phyloP scores from a whole-genome alignment of 2,888 invertebrate genomes.

The Coelopa pilipes region DNA sequence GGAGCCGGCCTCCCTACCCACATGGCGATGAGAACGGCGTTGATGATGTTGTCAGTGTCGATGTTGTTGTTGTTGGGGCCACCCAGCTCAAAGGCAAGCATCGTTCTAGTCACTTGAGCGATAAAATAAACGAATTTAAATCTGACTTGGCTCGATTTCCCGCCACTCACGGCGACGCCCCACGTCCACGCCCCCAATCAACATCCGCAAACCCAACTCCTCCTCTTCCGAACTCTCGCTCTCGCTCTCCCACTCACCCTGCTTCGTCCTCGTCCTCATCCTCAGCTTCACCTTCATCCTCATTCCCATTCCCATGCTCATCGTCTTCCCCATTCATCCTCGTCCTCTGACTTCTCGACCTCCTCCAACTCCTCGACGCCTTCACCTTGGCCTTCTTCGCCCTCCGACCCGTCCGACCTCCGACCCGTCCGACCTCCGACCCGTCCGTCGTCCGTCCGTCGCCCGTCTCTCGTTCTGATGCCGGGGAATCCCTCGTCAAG shows the following conservation, averaged over 20 bases:
- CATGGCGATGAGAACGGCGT: too few relatives aligned
- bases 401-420: constrained; percentile 21
- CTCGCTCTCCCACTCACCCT: too few relatives aligned
- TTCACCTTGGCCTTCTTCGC: too few relatives aligned
- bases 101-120: constrained; percentile 27
- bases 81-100: constrained; percentile 11
- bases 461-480: constrained; percentile 14
- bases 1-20: too few relatives aligned
- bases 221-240: too few relatives aligned
- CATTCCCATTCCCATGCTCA: neutral
- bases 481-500: constrained; percentile 4
- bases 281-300: too few relatives aligned
- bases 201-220: neutral
- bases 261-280: too few relatives aligned
- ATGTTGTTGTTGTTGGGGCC: neutral
- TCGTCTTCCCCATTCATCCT: neutral
- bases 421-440: constrained; percentile 2
- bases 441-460: constrained; percentile 4
- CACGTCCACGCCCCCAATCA: too few relatives aligned
- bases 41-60: too few relatives aligned
- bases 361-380: too few relatives aligned
- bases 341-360: too few relatives aligned
- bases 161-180: neutral
- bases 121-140: constrained; percentile 33
- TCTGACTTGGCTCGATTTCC: constrained; percentile 3